Evolutionary conservation across 2,888 invertebrate species (phyloP).

Genomic region (Nomada goodeniana): DNA sequence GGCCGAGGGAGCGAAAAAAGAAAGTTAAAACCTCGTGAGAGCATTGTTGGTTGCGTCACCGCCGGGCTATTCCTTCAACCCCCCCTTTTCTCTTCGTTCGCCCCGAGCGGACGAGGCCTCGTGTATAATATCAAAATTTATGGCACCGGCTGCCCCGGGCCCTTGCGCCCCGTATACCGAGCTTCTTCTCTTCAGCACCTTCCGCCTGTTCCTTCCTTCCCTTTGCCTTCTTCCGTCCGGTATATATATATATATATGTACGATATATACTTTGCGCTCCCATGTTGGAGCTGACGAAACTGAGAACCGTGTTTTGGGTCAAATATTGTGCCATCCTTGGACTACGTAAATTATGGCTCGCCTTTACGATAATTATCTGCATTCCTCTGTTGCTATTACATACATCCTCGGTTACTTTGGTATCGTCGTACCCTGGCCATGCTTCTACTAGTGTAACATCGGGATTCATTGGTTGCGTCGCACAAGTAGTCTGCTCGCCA

Average conservation of each 20-base stretch:
- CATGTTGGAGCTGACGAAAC: neutral
- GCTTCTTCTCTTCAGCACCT: conserved; percentile 67
- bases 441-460: neutral
- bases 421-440: neutral
- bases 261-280: neutral
- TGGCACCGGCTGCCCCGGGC: conserved; percentile 74
- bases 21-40: conserved; percentile 79
- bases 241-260: neutral
- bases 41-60: conserved; percentile 82
- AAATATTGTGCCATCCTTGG: neutral
- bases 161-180: conserved; percentile 57
- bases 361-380: neutral
- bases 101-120: conserved; percentile 66
- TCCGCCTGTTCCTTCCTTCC: conserved; percentile 40
- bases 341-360: neutral
- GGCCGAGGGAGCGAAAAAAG: conserved; percentile 72
- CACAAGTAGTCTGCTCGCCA: no score
- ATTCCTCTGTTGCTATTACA: no score
- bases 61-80: conserved; percentile 62
- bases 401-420: no score
- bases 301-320: neutral
- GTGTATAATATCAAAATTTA: conserved; percentile 84
- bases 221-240: conserved; percentile 8
- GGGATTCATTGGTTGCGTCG: no score
- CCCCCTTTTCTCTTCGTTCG: conserved; percentile 51